phyloP scores from a whole-genome alignment of 2,797 vertebrate species.

The Sardinella longiceps region DNA sequence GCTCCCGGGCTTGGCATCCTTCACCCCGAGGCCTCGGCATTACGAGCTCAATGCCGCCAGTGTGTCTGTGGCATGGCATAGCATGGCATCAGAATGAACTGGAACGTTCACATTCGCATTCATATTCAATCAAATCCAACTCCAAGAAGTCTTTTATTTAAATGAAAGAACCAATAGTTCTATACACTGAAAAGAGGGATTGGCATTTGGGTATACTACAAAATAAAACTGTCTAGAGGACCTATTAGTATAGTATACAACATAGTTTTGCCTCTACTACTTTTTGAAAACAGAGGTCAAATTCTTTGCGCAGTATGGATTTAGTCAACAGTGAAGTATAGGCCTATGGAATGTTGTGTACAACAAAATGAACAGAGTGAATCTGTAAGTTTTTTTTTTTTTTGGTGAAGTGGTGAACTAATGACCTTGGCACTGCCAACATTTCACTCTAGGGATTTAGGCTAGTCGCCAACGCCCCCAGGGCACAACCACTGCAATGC shows the following conservation, averaged over 20 bases:
- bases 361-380: background rate
- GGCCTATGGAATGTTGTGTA: background rate
- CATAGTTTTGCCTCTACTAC: background rate
- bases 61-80: background rate
- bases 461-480: background rate
- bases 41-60: background rate
- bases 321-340: background rate
- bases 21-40: background rate
- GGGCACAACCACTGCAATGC: background rate
- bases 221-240: background rate
- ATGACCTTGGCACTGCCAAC: background rate
- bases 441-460: background rate
- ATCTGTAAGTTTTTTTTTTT: background rate
- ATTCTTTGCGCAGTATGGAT: background rate
- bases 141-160: background rate
- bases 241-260: background rate
- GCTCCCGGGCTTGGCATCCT: background rate
- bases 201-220: background rate
- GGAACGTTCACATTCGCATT: background rate
- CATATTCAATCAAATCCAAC: no score
- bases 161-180: background rate
- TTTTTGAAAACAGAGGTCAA: background rate
- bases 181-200: no score
- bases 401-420: background rate
- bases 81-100: background rate